Evolutionary conservation across 2,113 vertebrate genomes (phyloP).

Genomic region (Jacana jacana): DNA sequence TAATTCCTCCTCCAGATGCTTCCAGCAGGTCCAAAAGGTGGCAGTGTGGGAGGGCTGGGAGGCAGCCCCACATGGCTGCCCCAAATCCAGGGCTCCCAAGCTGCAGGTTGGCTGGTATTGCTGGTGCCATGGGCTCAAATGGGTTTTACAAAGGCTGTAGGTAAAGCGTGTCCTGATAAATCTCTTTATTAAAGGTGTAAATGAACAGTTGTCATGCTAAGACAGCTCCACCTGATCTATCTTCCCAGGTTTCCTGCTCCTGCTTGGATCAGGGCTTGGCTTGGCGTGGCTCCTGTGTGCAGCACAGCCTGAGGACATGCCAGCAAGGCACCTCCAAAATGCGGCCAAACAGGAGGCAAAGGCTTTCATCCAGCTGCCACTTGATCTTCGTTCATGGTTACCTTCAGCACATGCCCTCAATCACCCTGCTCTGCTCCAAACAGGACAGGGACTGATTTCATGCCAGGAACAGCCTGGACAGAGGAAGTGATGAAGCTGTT

Average conservation of each 20-base stretch:
- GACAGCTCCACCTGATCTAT: background rate
- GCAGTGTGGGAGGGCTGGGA: background rate
- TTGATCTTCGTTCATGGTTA: background rate
- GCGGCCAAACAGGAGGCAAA: background rate
- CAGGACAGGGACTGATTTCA: no score
- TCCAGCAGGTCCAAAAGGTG: background rate
- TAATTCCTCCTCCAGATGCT: background rate
- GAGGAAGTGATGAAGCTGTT: rapidly evolving
- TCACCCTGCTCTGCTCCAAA: rapidly evolving
- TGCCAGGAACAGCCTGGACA: background rate
- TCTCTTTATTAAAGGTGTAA: background rate
- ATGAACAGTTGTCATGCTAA: background rate
- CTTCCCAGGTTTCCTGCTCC: background rate
- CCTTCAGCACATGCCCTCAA: rapidly evolving
- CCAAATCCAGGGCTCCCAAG: background rate
- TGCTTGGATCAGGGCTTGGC: background rate
- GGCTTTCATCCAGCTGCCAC: background rate
- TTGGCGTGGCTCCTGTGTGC: background rate
- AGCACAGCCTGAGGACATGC: background rate
- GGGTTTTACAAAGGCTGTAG: background rate
- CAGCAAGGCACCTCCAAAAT: background rate
- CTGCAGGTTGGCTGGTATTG: background rate
- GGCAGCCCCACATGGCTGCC: background rate
- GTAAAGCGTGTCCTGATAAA: background rate
- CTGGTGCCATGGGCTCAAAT: background rate